Percentiles rank a stretch among this genome's conserved stretches.
phyloP scores from a whole-genome alignment of 2,797 vertebrate genomes.

The Cirrhinus mrigala region DNA sequence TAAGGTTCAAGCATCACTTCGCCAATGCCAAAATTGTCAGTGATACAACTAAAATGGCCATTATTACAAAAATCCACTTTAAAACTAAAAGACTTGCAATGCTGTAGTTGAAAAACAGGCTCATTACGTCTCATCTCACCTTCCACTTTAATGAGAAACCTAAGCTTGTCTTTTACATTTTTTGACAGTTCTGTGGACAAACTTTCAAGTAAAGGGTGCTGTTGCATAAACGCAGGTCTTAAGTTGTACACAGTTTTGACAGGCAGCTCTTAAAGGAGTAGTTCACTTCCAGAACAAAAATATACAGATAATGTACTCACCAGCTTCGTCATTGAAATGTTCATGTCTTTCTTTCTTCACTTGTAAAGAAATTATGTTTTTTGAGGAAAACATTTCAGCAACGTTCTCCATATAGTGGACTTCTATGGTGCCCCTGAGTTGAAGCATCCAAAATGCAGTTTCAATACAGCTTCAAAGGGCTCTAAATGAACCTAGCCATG shows the following conservation, averaged over 20 bases:
- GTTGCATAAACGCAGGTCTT: too few species aligned
- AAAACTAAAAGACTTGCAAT: background rate
- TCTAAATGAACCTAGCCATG: too few species aligned
- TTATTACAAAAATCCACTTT: background rate
- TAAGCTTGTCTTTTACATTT: background rate
- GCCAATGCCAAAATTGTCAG: background rate
- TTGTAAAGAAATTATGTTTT: too few species aligned
- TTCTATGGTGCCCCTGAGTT: too few species aligned
- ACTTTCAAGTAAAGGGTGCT: background rate
- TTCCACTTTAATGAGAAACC: background rate
- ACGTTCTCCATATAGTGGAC: too few species aligned
- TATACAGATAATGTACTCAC: too few species aligned
- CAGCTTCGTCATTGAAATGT: too few species aligned
- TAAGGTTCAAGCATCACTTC: background rate
- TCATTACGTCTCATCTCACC: background rate
- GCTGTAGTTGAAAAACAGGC: background rate
- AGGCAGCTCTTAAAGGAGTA: background rate
- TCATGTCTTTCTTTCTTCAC: too few species aligned
- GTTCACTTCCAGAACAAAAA: too few species aligned
- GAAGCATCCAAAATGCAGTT: too few species aligned
- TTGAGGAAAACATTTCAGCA: too few species aligned
- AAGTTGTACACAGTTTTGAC: constrained; percentile 1
- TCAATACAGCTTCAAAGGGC: too few species aligned
- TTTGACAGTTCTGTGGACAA: background rate
- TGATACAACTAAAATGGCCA: background rate